Base-by-base conservation (phyloP, 2,888 invertebrate genomes). In the Deilephila porcellus region DNA sequence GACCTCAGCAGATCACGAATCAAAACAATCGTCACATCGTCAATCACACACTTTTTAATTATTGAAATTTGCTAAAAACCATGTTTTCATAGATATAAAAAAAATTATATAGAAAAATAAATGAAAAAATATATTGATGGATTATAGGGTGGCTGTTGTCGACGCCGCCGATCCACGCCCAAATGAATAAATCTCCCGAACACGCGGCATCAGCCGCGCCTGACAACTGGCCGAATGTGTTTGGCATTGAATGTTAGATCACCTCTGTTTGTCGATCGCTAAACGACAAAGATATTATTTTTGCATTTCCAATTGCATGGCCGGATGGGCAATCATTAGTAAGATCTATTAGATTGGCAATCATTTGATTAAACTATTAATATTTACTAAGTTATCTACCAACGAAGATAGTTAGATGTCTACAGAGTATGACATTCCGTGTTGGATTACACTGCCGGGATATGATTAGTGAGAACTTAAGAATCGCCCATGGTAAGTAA, bases 241-340 rank as follows among this genome's bases (percentile, higher is more conserved):
- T 86, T 88, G 88, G 85, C 88, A 81, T 84, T 82, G 81, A 80
- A 84, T 86, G 87, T 86, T 87, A 85, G 86, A 88, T 86, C 85
- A 82, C 83, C 17, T 71, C 70, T 59, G 67, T 67, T 67, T 67
- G 67, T 37, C 45, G 67, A 52, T 25, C 17, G 45, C 25, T 25
- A 25, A 67, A 67, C 25, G 67, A 67, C 25, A 37, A 8, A n/a
- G 52, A 25, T 67, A 67, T 67, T 67, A 52, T 25, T 25, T 67
- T 52, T 29, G 25, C 45, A 67, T 52, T 25, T 67, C 2, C 20
- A 37, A 64, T 37, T 45, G n/a, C 20, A 25, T n/a, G n/a, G 25
- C 14, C 17, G 6, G 25, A 14, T 45, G 25, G 52, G 0, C n/a
- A 6, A 56, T n/a, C 56, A n/a, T 56, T 5, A 56, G 6, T 5